Evolutionary conservation across 2,113 vertebrate genomes (phyloP).

Genomic region (Chamaetylas fuelleborni): DNA sequence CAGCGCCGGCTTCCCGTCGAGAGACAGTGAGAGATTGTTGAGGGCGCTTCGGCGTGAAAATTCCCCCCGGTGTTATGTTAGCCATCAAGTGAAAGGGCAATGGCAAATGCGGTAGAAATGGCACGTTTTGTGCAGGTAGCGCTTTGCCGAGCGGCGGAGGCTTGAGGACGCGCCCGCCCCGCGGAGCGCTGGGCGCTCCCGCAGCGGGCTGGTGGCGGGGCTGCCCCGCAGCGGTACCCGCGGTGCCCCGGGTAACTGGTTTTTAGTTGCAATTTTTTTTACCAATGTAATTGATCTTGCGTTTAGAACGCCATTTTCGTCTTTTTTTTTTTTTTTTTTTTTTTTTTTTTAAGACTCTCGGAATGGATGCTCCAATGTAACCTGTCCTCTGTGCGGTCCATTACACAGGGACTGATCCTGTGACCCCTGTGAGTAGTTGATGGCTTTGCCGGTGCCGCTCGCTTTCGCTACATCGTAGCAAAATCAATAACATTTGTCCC

Average conservation of each 20-base stretch:
- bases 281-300: neutral
- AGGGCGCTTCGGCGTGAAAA: too few species aligned
- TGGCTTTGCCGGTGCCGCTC: neutral
- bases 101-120: rapidly evolving
- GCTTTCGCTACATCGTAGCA: neutral
- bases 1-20: too few species aligned
- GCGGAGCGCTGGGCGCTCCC: neutral
- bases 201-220: neutral
- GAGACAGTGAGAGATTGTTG: too few species aligned
- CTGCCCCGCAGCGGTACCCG: neutral
- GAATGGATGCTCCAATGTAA: neutral
- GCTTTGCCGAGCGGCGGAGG: neutral
- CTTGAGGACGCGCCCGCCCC: rapidly evolving
- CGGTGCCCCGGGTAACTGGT: rapidly evolving
- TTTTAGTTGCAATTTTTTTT: neutral
- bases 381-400: neutral
- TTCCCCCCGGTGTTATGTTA: neutral
- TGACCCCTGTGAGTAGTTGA: neutral
- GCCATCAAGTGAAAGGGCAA: rapidly evolving
- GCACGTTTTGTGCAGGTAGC: neutral
- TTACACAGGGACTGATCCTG: neutral
- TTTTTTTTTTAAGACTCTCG: neutral
- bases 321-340: too few species aligned
- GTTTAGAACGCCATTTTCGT: neutral
- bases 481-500: neutral